Conservation (phyloP, 2,888 invertebrate genomes). For the Eupelmus urozonus region DNA sequence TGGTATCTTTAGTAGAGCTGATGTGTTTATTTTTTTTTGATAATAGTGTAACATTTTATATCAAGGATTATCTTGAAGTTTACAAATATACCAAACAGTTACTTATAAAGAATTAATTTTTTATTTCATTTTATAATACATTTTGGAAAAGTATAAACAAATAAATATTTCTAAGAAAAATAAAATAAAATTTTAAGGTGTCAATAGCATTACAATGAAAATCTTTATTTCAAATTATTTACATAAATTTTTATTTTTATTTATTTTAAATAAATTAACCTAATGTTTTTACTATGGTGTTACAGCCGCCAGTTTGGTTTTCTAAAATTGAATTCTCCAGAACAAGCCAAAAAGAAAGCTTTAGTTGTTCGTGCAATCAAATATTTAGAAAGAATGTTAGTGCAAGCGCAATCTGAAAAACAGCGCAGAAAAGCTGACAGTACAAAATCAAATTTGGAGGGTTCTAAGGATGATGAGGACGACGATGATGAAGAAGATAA, state of each 20-base stretch:
- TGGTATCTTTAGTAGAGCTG: too few species aligned
- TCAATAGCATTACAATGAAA: too few species aligned
- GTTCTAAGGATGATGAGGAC: slow-evolving; percentile 64
- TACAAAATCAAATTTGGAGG: slow-evolving; percentile 70
- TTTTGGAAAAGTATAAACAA: too few species aligned
- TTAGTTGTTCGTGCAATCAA: slow-evolving; percentile 90
- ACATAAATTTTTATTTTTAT: slow-evolving; percentile 11
- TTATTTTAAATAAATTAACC: background rate
- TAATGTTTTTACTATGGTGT: slow-evolving; percentile 19
- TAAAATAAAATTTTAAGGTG: too few species aligned
- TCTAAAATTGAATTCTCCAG: slow-evolving; percentile 87
- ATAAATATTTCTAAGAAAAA: too few species aligned
- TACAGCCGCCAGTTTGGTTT: slow-evolving; percentile 94
- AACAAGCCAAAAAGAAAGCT: slow-evolving; percentile 88
- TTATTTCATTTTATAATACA: too few species aligned
- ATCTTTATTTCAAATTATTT: too few species aligned
- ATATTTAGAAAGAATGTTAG: slow-evolving; percentile 90
- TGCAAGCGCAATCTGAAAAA: slow-evolving; percentile 85
- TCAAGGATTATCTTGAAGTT: background rate
- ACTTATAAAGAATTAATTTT: too few species aligned
- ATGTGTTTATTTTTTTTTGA: too few species aligned
- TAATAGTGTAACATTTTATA: too few species aligned
- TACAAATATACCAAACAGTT: too few species aligned
- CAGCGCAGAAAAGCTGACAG: slow-evolving; percentile 74
- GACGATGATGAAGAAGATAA: slow-evolving; percentile 79